A percentile compares a stretch with the other conserved stretches of the same genome.
Evolutionary conservation across 2,113 vertebrate genomes (phyloP).

Genomic region (Cynopterus brachyotis): DNA sequence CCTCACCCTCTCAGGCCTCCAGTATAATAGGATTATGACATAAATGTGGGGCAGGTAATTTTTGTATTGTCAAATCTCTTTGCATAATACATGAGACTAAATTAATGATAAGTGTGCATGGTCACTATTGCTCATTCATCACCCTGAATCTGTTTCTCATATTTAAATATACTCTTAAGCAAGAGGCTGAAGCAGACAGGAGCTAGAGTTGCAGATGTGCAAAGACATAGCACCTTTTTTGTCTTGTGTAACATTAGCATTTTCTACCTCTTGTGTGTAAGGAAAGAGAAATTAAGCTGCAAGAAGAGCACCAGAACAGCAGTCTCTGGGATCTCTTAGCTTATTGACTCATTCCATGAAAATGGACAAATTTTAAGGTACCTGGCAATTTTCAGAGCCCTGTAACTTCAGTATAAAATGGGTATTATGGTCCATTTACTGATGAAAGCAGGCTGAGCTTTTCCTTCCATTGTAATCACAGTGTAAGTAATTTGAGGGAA

Average conservation of each 20-base stretch:
- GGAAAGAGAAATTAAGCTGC: conserved; percentile 33
- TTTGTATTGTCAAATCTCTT: conserved; percentile 49
- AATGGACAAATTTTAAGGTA: conserved; percentile 15
- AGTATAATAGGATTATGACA: conserved; percentile 21
- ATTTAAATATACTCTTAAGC: conserved; percentile 39
- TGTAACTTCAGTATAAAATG: neutral
- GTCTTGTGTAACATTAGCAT: neutral
- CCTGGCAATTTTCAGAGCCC: too few species aligned
- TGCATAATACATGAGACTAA: conserved; percentile 67
- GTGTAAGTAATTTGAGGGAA: conserved; percentile 20
- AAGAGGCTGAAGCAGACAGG: neutral
- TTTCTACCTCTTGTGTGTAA: neutral
- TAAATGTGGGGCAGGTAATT: conserved; percentile 57
- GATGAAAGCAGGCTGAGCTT: conserved; percentile 35
- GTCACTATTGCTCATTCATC: conserved; percentile 44
- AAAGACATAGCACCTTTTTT: neutral
- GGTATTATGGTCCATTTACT: neutral
- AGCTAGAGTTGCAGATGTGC: conserved; percentile 5
- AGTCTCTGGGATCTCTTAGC: neutral
- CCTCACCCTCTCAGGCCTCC: neutral
- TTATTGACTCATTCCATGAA: conserved; percentile 29
- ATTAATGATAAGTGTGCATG: conserved; percentile 51
- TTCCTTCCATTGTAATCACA: neutral
- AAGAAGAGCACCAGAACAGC: neutral
- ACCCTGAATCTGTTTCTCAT: conserved; percentile 34